These are phyloP conservation scores for Antennarius maculatus DNA, from an alignment of 2,797 vertebrate species.

Conservation along the genomic window DNA sequence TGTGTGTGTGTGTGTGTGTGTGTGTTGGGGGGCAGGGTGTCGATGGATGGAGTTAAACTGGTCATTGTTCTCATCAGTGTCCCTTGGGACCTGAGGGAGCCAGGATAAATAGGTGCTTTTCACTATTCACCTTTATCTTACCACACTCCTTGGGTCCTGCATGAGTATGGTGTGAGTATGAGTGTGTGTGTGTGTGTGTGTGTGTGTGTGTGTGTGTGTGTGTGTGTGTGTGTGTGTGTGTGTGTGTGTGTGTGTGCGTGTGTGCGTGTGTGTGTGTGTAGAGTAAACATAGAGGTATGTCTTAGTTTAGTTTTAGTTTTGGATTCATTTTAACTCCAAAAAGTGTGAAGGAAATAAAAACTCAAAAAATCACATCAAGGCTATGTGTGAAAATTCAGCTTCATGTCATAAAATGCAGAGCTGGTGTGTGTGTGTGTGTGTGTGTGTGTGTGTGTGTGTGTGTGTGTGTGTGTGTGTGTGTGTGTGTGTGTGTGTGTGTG, in stretches of 20 bases:
- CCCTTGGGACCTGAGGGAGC: conserved; percentile 55
- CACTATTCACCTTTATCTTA: conserved; percentile 64
- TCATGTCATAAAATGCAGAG: no score
- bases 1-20: conserved; percentile 34
- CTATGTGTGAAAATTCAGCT: no score
- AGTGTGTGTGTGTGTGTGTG: conserved; percentile 16
- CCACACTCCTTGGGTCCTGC: conserved; percentile 42
- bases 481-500: background rate
- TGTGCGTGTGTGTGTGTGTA: conserved; percentile 20
- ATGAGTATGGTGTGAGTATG: background rate
- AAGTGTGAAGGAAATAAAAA: no score
- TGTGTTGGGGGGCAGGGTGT: conserved; percentile 30
- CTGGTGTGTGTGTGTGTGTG: no score
- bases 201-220: conserved; percentile 4
- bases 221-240: background rate
- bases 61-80: conserved; percentile 60
- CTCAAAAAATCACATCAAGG: no score
- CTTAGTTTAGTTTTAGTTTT: conserved; percentile 1
- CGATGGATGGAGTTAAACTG: conserved; percentile 56
- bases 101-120: conserved; percentile 70
- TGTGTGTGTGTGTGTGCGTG: conserved; percentile 18
- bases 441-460: no score
- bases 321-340: background rate
- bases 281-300: background rate
- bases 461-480: no score